Conservation (phyloP, 1,140 invertebrate species). For the Penaeus vannamei region DNA sequence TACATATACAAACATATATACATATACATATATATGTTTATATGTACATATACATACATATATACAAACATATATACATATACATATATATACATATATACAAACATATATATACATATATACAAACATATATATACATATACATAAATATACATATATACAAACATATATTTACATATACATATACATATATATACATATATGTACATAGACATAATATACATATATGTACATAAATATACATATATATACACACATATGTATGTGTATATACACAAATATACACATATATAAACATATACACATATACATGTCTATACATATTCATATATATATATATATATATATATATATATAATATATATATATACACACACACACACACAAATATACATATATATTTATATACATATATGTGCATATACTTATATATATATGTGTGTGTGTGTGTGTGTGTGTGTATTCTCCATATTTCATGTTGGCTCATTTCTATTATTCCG, state of each 20-base stretch:
- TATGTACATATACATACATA: not conserved
- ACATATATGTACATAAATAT: not conserved
- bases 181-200: not conserved
- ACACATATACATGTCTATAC: not conserved
- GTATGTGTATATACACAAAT: not conserved
- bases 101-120: not conserved
- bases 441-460: too few relatives aligned
- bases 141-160: not conserved
- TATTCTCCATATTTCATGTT: too few relatives aligned
- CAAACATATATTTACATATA: not conserved
- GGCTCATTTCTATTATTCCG: too few relatives aligned
- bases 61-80: not conserved
- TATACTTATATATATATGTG: too few relatives aligned
- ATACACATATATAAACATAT: not conserved
- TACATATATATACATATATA: not conserved
- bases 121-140: too few relatives aligned
- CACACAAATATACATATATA: not conserved
- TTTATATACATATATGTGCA: not conserved
- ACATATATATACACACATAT: not conserved
- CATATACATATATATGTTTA: not conserved
- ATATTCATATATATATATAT: not conserved
- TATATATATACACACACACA: not conserved
- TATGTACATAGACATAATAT: not conserved
- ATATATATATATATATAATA: not conserved
- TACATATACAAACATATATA: not conserved